Evolutionary conservation across 2,888 invertebrate species (phyloP).

Genomic region (Orthosia incerta): DNA sequence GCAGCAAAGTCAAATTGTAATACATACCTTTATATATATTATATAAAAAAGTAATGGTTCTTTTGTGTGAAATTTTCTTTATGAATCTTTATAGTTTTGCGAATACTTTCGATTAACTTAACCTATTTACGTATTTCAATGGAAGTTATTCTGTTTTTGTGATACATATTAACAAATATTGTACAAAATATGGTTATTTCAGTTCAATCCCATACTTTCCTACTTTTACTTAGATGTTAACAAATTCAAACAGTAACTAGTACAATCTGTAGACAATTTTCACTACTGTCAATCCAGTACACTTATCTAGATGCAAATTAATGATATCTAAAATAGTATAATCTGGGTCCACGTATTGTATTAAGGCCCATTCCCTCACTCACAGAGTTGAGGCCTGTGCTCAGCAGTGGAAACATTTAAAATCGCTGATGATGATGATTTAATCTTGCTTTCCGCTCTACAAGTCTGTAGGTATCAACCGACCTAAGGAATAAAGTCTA

Average conservation of each 20-base stretch:
- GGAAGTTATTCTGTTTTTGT: not conserved
- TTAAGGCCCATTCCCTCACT: no score
- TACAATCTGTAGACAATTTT: not conserved
- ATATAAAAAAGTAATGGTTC: no score
- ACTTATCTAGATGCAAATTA: not conserved
- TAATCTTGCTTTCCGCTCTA: constrained; percentile 18
- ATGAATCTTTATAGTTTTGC: not conserved
- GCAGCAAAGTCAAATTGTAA: no score
- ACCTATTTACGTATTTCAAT: not conserved
- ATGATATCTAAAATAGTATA: not conserved
- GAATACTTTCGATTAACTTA: not conserved
- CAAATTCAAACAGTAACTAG: constrained; percentile 14
- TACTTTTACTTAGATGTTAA: not conserved
- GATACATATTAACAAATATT: not conserved
- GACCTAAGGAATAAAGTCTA: constrained; percentile 65
- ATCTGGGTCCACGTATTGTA: no score
- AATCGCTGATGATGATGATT: no score
- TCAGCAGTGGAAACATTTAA: no score
- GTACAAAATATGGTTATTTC: not conserved
- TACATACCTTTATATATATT: no score
- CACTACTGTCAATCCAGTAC: not conserved
- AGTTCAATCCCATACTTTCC: not conserved
- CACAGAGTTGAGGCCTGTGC: no score
- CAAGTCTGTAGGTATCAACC: constrained; percentile 61
- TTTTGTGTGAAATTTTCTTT: not conserved